Evolutionary conservation across 2,797 vertebrate species (phyloP).

Genomic region (Trichosurus vulpecula): DNA sequence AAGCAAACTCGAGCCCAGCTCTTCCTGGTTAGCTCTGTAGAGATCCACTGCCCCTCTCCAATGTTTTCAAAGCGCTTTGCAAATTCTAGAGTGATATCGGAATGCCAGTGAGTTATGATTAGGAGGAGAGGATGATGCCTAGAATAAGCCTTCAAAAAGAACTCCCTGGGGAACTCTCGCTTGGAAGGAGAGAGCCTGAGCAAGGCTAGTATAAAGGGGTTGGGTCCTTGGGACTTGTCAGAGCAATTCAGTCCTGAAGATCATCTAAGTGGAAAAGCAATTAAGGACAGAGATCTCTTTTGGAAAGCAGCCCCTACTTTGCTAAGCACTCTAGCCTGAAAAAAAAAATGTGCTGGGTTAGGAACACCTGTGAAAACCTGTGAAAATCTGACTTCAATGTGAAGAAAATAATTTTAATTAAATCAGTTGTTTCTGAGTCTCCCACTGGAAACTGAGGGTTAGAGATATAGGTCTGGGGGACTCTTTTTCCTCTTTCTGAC

Average conservation of each 20-base stretch:
- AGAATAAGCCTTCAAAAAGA: not conserved
- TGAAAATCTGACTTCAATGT: conserved; percentile 74
- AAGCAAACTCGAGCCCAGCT: not conserved
- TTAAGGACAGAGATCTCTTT: conserved; percentile 64
- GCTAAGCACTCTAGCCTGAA: conserved; percentile 70
- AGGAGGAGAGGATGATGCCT: not conserved
- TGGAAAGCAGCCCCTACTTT: conserved; percentile 67
- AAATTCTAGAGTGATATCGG: not conserved
- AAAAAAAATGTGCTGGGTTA: conserved; percentile 67
- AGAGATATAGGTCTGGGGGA: not conserved
- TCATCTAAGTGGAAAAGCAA: conserved; percentile 59
- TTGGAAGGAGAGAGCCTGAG: conserved; percentile 41
- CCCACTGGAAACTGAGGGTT: conserved; percentile 11
- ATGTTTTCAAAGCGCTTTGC: not conserved
- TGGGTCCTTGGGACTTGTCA: conserved; percentile 61
- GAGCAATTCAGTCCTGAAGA: conserved; percentile 29
- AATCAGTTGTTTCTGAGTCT: conserved; percentile 66
- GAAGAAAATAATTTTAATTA: conserved; percentile 71
- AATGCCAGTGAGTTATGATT: not conserved
- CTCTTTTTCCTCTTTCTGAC: not conserved
- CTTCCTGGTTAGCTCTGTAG: not conserved
- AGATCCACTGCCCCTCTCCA: not conserved
- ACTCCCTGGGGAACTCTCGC: not conserved
- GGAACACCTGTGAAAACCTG: conserved; percentile 62
- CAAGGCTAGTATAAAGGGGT: conserved; percentile 68